These are phyloP conservation scores for Acanthoscelides obtectus DNA, from an alignment of 2,888 invertebrate species.

Conservation along the genomic window DNA sequence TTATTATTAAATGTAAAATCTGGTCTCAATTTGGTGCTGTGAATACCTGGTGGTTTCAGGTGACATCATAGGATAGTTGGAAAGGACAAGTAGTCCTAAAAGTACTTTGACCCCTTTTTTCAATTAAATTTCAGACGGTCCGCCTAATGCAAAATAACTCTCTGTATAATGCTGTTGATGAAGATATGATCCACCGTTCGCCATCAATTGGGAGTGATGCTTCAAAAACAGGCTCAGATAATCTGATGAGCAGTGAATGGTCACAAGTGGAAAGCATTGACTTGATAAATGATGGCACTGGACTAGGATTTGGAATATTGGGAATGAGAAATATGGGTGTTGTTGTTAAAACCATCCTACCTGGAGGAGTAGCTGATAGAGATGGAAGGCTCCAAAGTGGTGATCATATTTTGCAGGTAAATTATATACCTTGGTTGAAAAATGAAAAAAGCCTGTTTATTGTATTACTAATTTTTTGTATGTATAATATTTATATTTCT, in stretches of 20 bases:
- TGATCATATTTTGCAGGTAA: slow-evolving; percentile 96
- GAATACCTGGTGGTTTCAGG: too few relatives aligned
- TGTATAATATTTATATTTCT: too few relatives aligned
- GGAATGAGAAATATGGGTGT: slow-evolving; percentile 96
- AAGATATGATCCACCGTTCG: slow-evolving; percentile 49
- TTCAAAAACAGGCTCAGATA: slow-evolving; percentile 63
- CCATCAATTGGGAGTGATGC: slow-evolving; percentile 65
- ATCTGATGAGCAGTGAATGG: slow-evolving; percentile 83
- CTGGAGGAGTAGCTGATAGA: slow-evolving; percentile 95
- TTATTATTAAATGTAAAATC: too few relatives aligned
- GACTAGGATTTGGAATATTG: slow-evolving; percentile 97
- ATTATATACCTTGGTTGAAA: too few relatives aligned
- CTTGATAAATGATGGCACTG: slow-evolving; percentile 94
- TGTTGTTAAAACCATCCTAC: slow-evolving; percentile 97
- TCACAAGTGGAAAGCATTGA: slow-evolving; percentile 97
- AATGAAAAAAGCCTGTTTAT: too few relatives aligned
- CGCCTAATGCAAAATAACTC: slow-evolving; percentile 70
- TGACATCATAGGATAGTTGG: too few relatives aligned
- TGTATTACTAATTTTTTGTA: too few relatives aligned
- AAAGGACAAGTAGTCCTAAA: too few relatives aligned
- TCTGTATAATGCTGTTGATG: slow-evolving; percentile 55
- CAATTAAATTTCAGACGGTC: slow-evolving; percentile 55
- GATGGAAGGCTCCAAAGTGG: slow-evolving; percentile 96
- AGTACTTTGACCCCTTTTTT: too few relatives aligned
- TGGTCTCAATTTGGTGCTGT: too few relatives aligned